A percentile compares a stretch with the other conserved stretches of the same genome.
These are phyloP conservation scores for Charanyca ferruginea DNA, from an alignment of 2,888 invertebrate species.

Conservation along the genomic window DNA sequence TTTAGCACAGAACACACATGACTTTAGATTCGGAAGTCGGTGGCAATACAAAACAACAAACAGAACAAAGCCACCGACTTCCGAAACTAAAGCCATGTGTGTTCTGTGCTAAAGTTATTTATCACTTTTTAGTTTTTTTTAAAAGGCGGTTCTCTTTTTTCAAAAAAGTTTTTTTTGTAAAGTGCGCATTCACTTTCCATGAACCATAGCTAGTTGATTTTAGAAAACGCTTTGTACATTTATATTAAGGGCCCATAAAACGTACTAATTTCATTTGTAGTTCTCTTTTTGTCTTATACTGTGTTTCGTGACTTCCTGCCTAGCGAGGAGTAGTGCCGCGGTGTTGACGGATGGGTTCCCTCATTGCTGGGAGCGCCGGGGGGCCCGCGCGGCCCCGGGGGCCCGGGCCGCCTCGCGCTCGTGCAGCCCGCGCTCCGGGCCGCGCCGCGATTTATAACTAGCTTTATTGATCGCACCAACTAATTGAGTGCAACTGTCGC, in stretches of 20 bases:
- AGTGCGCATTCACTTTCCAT: too few relatives aligned
- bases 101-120: too few relatives aligned
- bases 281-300: conserved; percentile 16
- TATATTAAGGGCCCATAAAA: not conserved
- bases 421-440: conserved; percentile 10
- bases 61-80: too few relatives aligned
- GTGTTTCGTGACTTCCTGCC: conserved; percentile 46
- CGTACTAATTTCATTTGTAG: not conserved
- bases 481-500: conserved; percentile 47
- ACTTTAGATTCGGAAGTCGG: too few relatives aligned
- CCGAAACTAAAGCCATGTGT: too few relatives aligned
- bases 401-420: not conserved
- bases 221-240: too few relatives aligned
- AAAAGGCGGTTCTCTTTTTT: too few relatives aligned
- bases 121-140: too few relatives aligned
- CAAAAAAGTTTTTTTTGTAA: too few relatives aligned
- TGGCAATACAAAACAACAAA: too few relatives aligned
- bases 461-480: conserved; percentile 55
- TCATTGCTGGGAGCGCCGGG: conserved; percentile 41
- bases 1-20: too few relatives aligned
- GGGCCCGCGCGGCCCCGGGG: conserved; percentile 31
- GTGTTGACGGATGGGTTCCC: conserved; percentile 45
- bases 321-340: conserved; percentile 6
- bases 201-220: too few relatives aligned
- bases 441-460: conserved; percentile 46